Conservation (phyloP, 2,113 vertebrate species). For the Apteryx mantelli region DNA sequence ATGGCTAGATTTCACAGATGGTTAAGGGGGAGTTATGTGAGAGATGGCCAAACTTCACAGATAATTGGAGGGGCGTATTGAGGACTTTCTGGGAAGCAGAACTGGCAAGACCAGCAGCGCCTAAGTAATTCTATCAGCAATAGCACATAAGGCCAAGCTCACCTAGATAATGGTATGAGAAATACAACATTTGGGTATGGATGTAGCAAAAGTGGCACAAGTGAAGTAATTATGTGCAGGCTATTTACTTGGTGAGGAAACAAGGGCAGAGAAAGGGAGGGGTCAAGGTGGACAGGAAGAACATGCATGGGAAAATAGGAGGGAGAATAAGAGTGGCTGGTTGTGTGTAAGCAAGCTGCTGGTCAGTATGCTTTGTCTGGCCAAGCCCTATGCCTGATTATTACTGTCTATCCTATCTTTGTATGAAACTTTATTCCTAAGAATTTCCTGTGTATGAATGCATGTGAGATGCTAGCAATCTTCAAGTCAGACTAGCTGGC, state of each 20-base stretch:
- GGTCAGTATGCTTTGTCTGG: not conserved
- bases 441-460: not conserved
- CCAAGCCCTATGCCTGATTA: not conserved
- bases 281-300: not conserved
- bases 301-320: not conserved
- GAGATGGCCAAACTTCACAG: not conserved
- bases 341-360: not conserved
- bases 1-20: not conserved
- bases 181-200: not conserved
- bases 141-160: not conserved
- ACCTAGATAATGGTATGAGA: not conserved
- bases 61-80: rapidly evolving
- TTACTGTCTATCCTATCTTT: not conserved
- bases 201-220: not conserved
- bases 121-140: not conserved
- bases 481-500: not conserved
- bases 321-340: not conserved
- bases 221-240: not conserved
- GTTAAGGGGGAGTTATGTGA: not conserved
- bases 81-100: not conserved
- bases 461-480: not conserved
- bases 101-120: not conserved
- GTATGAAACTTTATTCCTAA: not conserved
- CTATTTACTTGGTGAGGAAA: not conserved
- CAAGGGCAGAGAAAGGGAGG: not conserved